Evolutionary conservation across 2,888 invertebrate genomes (phyloP).

Genomic region (Epinotia bilunana): DNA sequence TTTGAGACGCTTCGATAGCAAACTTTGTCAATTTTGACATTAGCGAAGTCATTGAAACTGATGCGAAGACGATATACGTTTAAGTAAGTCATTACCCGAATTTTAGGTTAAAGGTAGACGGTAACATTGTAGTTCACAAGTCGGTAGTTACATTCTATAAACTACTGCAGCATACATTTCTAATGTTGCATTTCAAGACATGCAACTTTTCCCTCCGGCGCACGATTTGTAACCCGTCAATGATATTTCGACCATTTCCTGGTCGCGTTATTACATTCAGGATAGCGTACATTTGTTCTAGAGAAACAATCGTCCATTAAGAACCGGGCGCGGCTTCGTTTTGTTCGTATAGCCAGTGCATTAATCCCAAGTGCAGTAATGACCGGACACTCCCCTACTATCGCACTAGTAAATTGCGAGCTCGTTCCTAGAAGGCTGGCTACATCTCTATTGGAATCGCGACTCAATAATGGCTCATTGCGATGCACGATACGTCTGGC

Average conservation of each 20-base stretch:
- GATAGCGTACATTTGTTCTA: slow-evolving; percentile 45
- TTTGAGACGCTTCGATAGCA: no score
- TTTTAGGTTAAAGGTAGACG: background rate
- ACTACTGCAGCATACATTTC: background rate
- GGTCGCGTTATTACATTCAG: slow-evolving; percentile 33
- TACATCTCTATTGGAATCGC: slow-evolving; percentile 72
- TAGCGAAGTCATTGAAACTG: no score
- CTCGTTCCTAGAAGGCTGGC: slow-evolving; percentile 46
- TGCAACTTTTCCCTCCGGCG: slow-evolving; percentile 14
- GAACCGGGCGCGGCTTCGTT: slow-evolving; percentile 44
- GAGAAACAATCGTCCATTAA: slow-evolving; percentile 58
- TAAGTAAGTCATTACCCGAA: background rate
- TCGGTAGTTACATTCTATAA: background rate
- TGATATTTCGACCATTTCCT: slow-evolving; percentile 35
- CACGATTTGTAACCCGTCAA: slow-evolving; percentile 34
- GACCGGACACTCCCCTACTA: slow-evolving; percentile 68
- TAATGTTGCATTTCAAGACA: background rate
- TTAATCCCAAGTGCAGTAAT: slow-evolving; percentile 65
- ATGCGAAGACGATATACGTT: background rate
- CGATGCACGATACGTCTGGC: slow-evolving; percentile 68
- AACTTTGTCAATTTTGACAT: no score
- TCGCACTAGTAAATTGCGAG: slow-evolving; percentile 64
- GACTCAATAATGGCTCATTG: slow-evolving; percentile 66
- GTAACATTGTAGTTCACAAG: background rate
- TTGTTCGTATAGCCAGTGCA: slow-evolving; percentile 46